Evolutionary conservation across 1,140 invertebrate species (phyloP).

Genomic region (Bombyx mandarina): DNA sequence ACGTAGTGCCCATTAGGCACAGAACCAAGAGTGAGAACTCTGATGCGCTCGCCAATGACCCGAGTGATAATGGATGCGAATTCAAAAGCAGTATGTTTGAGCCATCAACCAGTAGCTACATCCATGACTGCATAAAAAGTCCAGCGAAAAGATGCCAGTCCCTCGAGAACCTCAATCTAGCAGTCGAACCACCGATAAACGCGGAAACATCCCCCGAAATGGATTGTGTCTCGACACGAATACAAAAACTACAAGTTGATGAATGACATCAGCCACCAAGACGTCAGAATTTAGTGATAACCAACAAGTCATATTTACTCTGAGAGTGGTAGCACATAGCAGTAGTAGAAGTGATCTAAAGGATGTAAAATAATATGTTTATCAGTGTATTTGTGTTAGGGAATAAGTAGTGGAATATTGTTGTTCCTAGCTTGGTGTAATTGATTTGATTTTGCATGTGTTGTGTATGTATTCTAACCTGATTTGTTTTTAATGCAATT

Average conservation of each 20-base stretch:
- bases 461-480: slow-evolving; percentile 3
- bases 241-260: slow-evolving; percentile 61
- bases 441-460: slow-evolving; percentile 40
- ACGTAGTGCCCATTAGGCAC: slow-evolving; percentile 66
- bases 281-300: slow-evolving; percentile 21
- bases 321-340: slow-evolving; percentile 18
- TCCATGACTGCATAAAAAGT: slow-evolving; percentile 30
- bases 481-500: slow-evolving; percentile 22
- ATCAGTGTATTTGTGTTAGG: slow-evolving; percentile 41
- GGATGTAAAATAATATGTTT: slow-evolving; percentile 33
- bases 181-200: slow-evolving; percentile 32
- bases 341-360: slow-evolving; percentile 29
- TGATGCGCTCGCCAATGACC: slow-evolving; percentile 59
- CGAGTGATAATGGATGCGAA: slow-evolving; percentile 40
- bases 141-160: slow-evolving; percentile 59
- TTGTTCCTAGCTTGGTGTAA: slow-evolving; percentile 45
- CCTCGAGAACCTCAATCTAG: slow-evolving; percentile 55
- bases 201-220: slow-evolving; percentile 52
- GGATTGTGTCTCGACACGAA: slow-evolving; percentile 60
- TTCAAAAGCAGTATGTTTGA: slow-evolving; percentile 50
- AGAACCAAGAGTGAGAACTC: slow-evolving; percentile 75
- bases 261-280: slow-evolving; percentile 45
- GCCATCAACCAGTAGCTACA: slow-evolving; percentile 50
- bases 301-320: slow-evolving; percentile 14
- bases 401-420: slow-evolving; percentile 33